These are phyloP conservation scores for Lindbergichthys nudifrons DNA, from an alignment of 2,797 vertebrate species.

Conservation along the genomic window DNA sequence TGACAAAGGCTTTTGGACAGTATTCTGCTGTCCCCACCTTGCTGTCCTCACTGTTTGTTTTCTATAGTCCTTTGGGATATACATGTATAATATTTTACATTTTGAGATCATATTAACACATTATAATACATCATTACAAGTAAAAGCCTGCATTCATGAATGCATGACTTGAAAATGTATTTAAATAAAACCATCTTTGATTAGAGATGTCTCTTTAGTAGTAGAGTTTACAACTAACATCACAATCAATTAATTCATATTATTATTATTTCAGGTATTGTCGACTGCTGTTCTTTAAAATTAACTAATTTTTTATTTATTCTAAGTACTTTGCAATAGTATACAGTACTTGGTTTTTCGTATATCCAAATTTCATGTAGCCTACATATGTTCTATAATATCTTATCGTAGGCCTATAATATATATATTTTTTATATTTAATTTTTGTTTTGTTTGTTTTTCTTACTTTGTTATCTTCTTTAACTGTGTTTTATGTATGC, in stretches of 20 bases:
- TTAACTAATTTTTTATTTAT: too few species aligned
- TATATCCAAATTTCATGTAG: too few species aligned
- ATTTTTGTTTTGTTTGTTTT: too few species aligned
- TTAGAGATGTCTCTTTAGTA: background rate
- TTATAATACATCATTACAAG: background rate
- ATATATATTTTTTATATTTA: too few species aligned
- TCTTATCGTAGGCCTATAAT: too few species aligned
- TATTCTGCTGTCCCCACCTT: background rate
- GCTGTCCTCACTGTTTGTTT: background rate
- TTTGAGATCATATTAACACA: background rate
- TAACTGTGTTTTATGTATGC: too few species aligned
- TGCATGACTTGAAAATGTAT: background rate
- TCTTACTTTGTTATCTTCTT: too few species aligned
- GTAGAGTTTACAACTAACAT: background rate
- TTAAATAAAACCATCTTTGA: background rate
- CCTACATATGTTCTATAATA: too few species aligned
- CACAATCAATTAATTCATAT: background rate
- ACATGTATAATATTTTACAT: background rate
- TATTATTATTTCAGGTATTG: background rate
- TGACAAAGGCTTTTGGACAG: background rate
- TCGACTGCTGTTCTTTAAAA: background rate
- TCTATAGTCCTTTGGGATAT: background rate
- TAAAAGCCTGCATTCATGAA: constrained; percentile 1
- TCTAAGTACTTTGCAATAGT: too few species aligned
- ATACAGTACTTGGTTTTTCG: too few species aligned